These are phyloP conservation scores for Myodes glareolus DNA, from an alignment of 2,113 vertebrate genomes.

Conservation along the genomic window DNA sequence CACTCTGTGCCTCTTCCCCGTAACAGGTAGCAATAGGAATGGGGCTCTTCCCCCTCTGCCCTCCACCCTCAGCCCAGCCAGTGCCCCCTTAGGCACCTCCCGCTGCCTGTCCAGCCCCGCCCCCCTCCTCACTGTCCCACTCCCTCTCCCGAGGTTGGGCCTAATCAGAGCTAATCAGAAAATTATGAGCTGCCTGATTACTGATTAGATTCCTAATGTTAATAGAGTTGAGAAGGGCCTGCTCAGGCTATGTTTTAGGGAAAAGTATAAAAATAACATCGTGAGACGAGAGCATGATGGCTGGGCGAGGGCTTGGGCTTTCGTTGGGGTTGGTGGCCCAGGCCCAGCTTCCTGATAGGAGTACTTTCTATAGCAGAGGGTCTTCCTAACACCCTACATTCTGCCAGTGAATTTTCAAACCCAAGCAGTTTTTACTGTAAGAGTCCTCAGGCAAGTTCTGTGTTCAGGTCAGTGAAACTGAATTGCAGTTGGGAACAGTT, in stretches of 20 bases:
- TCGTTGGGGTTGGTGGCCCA: neutral
- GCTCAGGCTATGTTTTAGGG: slow-evolving; percentile 88
- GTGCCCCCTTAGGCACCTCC: slow-evolving; percentile 26
- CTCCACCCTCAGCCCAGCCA: neutral
- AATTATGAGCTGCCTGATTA: slow-evolving; percentile 93
- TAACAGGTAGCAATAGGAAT: neutral
- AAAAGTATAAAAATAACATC: slow-evolving; percentile 89
- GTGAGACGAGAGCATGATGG: slow-evolving; percentile 73
- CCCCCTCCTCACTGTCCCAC: slow-evolving; percentile 67
- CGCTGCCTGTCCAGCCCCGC: neutral
- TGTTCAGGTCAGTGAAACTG: neutral
- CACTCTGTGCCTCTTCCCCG: neutral
- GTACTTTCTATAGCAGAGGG: neutral
- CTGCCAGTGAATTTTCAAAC: neutral
- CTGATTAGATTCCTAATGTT: slow-evolving; percentile 93
- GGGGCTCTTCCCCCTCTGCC: neutral
- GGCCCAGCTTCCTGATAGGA: neutral
- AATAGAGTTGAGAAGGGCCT: slow-evolving; percentile 91
- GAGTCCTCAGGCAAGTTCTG: neutral
- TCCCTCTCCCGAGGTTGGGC: slow-evolving; percentile 84
- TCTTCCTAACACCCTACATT: neutral
- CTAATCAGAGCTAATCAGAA: slow-evolving; percentile 94
- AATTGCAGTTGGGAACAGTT: neutral
- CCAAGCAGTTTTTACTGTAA: neutral
- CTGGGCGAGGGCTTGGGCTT: slow-evolving; percentile 41